Percentiles rank a stretch among this genome's conserved stretches.
Evolutionary conservation across 1,140 invertebrate species (phyloP).

Genomic region (Rhysida immarginata): DNA sequence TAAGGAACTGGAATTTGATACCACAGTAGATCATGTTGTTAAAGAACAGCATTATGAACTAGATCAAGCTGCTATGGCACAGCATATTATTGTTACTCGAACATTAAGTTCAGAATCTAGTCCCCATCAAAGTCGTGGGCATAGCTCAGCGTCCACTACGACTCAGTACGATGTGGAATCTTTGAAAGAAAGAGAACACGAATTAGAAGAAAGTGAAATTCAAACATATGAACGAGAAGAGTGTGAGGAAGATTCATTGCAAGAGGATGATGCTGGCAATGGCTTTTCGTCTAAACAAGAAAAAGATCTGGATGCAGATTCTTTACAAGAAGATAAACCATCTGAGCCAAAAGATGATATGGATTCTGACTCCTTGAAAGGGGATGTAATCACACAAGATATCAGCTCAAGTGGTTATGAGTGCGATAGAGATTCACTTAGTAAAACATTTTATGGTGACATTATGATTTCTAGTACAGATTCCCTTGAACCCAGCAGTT

Average conservation of each 20-base stretch:
- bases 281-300: background rate
- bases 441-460: slow-evolving; percentile 33
- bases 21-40: background rate
- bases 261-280: background rate
- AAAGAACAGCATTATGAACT: slow-evolving; percentile 23
- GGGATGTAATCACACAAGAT: slow-evolving; percentile 24
- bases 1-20: slow-evolving; percentile 28
- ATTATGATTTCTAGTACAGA: slow-evolving; percentile 48
- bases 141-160: slow-evolving; percentile 12
- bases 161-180: slow-evolving; percentile 18
- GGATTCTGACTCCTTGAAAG: slow-evolving; percentile 16
- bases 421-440: slow-evolving; percentile 25
- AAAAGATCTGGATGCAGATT: background rate
- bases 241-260: slow-evolving; percentile 3
- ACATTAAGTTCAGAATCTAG: slow-evolving; percentile 10
- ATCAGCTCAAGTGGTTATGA: slow-evolving; percentile 32
- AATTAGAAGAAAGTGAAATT: slow-evolving; percentile 16
- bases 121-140: slow-evolving; percentile 3
- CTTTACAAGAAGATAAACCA: background rate
- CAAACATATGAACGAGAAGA: background rate
- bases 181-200: slow-evolving; percentile 21
- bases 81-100: slow-evolving; percentile 4
- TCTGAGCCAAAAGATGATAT: slow-evolving; percentile 24
- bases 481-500: slow-evolving; percentile 46
- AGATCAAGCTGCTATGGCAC: slow-evolving; percentile 13